These are phyloP conservation scores for Drosophila tanythrix DNA, from an alignment of 2,888 invertebrate species.

Conservation along the genomic window DNA sequence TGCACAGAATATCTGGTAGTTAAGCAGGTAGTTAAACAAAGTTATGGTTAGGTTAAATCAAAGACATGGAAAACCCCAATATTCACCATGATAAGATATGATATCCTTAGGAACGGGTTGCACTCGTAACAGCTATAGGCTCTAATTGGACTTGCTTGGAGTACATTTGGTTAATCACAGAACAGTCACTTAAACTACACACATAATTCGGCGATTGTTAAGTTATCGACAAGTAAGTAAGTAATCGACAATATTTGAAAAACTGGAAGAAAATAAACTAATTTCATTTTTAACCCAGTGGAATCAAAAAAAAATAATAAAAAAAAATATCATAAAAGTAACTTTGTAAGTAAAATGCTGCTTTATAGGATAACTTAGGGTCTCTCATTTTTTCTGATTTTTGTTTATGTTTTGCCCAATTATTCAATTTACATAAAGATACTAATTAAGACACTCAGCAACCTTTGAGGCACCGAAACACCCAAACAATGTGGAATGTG, in stretches of 20 bases:
- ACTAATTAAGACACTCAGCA: slow-evolving; percentile 36
- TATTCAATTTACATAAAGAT: slow-evolving; percentile 21
- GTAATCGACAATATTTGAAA: too few relatives aligned
- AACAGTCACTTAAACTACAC: too few relatives aligned
- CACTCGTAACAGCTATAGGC: not conserved
- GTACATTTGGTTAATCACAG: not conserved
- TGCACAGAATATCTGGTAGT: not conserved
- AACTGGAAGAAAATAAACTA: not conserved
- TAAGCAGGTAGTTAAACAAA: not conserved
- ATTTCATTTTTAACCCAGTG: not conserved
- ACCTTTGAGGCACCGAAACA: not conserved
- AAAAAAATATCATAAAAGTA: too few relatives aligned
- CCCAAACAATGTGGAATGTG: slow-evolving; percentile 37
- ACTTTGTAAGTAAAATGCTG: not conserved
- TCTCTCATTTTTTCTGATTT: not conserved
- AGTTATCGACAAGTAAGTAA: too few relatives aligned
- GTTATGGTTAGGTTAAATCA: too few relatives aligned
- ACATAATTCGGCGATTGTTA: too few relatives aligned
- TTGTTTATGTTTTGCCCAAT: slow-evolving; percentile 6
- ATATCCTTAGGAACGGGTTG: too few relatives aligned
- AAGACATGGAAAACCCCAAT: not conserved
- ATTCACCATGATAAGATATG: not conserved
- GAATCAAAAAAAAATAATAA: not conserved
- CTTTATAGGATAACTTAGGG: not conserved
- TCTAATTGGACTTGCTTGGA: not conserved